Evolutionary conservation across 1,140 invertebrate species (phyloP), one percentile per base, ranked within the genome.

Genomic region (Pseudomyrmex concolor): DNA sequence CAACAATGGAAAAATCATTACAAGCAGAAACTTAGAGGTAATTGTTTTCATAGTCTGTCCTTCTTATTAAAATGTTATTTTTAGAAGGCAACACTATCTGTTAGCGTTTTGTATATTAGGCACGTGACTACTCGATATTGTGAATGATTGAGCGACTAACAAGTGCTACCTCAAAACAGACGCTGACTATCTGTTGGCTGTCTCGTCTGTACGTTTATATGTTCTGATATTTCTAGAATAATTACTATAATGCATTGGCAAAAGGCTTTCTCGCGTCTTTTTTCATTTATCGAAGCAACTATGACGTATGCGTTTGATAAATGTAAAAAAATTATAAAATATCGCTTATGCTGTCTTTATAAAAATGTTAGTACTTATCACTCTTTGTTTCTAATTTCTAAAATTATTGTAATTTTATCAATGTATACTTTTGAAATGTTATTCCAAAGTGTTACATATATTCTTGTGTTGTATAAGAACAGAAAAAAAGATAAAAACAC

Each of bases 141-240:
- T 17, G 5, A 55, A 67, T 55, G n/a, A 66, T 66, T 50, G 9
- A 67, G 55, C 17, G 12, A 51, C 9, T 22, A 50, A 63, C 25
- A n/a, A 5, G 8, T 22, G 25, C 12, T 25, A 15, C 2, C 9
- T 2, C 8, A 17, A 55, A 66, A 43, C 12, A 45, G 2, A 19
- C 12, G 15, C n/a, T 43, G 45, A 15, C 43, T 22, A 74, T 63
- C 15, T 34, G 17, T 2, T 2, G 22, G 48, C 25, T 25, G 9
- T 54, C 48, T 51, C 15, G 1, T 54, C 7, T 15, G n/a, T 7
- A 34, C 5, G 34, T 34, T 5, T 0, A 34, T 34, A 34, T 7
- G 9, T 63, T 64, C 5, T 76, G 8, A 54, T 55, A 67, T 77
- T 22, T 67, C 17, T 10, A 1, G 2, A 64, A 43, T 76, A 63